Evolutionary conservation across 2,888 invertebrate genomes (phyloP).

Genomic region (Minunthozetes semirufus): DNA sequence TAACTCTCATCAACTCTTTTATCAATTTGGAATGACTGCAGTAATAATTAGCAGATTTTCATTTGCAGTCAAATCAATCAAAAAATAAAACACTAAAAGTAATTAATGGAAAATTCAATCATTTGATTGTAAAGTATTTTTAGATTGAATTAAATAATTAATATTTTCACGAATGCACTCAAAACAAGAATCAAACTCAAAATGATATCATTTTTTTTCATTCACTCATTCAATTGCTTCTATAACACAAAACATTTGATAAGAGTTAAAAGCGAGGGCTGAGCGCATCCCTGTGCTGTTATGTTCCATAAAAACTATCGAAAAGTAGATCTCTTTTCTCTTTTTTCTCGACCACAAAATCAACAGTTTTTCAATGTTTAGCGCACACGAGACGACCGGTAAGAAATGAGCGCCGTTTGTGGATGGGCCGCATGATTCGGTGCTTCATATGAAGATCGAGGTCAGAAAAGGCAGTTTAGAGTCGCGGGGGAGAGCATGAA

Average conservation of each 20-base stretch:
- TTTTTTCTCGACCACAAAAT: background rate
- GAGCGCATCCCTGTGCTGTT: background rate
- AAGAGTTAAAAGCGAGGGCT: slow-evolving; percentile 8
- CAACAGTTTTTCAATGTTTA: slow-evolving; percentile 7
- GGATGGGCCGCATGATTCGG: slow-evolving; percentile 6
- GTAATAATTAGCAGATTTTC: slow-evolving; percentile 24
- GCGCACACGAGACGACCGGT: slow-evolving; percentile 15
- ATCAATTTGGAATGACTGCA: background rate
- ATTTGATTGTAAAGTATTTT: background rate
- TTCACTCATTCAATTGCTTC: too few species aligned
- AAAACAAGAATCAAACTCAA: too few species aligned
- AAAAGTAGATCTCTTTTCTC: slow-evolving; percentile 21
- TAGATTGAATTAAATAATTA: background rate
- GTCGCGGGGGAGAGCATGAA: slow-evolving; percentile 26
- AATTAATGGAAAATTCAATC: background rate
- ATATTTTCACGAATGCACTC: too few species aligned
- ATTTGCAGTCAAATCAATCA: slow-evolving; percentile 8
- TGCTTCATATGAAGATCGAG: slow-evolving; percentile 32
- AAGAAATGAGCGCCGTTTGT: slow-evolving; percentile 28
- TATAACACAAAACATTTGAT: background rate
- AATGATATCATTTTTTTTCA: too few species aligned
- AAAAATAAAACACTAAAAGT: slow-evolving; percentile 1
- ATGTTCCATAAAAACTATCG: slow-evolving; percentile 6
- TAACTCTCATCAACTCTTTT: slow-evolving; percentile 1
- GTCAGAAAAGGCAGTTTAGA: slow-evolving; percentile 32